phyloP scores from a whole-genome alignment of 2,888 invertebrate species.

The Cloeon dipterum region DNA sequence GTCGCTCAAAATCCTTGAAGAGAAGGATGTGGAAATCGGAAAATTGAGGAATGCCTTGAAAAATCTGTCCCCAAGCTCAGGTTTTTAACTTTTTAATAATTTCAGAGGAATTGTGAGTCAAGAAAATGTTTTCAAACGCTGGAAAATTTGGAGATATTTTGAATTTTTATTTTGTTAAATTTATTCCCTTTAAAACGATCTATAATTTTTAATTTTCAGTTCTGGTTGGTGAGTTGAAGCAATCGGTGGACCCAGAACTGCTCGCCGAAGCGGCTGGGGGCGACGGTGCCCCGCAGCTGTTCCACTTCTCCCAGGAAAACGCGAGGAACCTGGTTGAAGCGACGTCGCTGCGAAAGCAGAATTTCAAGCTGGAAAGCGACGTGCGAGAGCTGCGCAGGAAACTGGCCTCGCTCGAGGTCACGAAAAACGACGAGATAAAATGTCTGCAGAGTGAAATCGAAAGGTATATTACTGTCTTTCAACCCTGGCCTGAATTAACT shows the following conservation, averaged over 20 bases:
- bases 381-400: not conserved
- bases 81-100: not conserved
- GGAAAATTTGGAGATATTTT: no score
- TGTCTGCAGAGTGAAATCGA: constrained; percentile 38
- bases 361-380: not conserved
- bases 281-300: no score
- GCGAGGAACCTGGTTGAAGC: not conserved
- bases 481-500: no score
- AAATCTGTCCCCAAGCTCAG: constrained; percentile 1
- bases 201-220: no score
- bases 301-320: constrained; percentile 1
- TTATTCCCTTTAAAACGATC: not conserved
- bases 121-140: no score
- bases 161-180: not conserved
- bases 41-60: constrained; percentile 35
- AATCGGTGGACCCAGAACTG: no score
- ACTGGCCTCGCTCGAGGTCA: not conserved
- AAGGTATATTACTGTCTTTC: no score
- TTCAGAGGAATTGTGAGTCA: no score
- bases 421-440: constrained; percentile 24
- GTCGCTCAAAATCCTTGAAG: constrained; percentile 50
- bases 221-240: not conserved
- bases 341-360: not conserved
- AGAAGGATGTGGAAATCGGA: constrained; percentile 61
- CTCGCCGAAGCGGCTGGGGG: no score